A percentile compares a stretch with the other conserved stretches of the same genome.
Conservation (phyloP, 2,888 invertebrate species). For the Chaetogeoica ovagalla region DNA sequence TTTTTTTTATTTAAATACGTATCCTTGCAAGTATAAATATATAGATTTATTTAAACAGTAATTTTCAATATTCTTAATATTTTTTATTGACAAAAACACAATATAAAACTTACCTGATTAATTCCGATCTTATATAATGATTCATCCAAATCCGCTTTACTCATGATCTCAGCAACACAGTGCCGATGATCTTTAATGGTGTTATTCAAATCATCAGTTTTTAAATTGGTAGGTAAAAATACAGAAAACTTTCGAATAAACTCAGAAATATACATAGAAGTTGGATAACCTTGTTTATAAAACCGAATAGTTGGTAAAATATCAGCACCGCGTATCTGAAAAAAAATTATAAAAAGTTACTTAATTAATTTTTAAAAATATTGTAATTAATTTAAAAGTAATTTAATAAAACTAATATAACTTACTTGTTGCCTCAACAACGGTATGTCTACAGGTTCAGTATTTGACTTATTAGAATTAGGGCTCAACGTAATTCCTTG, state of each 20-base stretch:
- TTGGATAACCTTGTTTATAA: slow-evolving; percentile 92
- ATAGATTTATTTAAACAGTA: too few relatives aligned
- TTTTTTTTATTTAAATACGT: too few relatives aligned
- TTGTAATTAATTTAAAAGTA: neutral
- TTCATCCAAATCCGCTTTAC: slow-evolving; percentile 80
- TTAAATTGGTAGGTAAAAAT: slow-evolving; percentile 60
- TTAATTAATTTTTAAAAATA: slow-evolving; percentile 23
- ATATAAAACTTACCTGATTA: slow-evolving; percentile 77
- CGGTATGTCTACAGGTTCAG: slow-evolving; percentile 65
- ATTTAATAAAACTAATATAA: slow-evolving; percentile 1
- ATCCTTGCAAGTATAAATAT: too few relatives aligned
- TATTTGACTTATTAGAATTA: slow-evolving; percentile 66
- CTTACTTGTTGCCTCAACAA: slow-evolving; percentile 81
- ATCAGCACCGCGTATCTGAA: slow-evolving; percentile 84
- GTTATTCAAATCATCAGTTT: slow-evolving; percentile 58
- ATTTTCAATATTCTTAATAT: too few relatives aligned
- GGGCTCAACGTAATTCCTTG: slow-evolving; percentile 58
- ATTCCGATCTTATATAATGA: slow-evolving; percentile 86
- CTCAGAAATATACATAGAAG: slow-evolving; percentile 84
- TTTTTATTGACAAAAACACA: neutral
- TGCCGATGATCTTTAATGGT: slow-evolving; percentile 64
- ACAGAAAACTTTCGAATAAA: slow-evolving; percentile 82
- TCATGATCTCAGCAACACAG: slow-evolving; percentile 81
- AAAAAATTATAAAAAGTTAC: slow-evolving; percentile 34
- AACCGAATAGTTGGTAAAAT: slow-evolving; percentile 84